phyloP scores from a whole-genome alignment of 2,113 vertebrate species.

The Hydrolagus affinis region DNA sequence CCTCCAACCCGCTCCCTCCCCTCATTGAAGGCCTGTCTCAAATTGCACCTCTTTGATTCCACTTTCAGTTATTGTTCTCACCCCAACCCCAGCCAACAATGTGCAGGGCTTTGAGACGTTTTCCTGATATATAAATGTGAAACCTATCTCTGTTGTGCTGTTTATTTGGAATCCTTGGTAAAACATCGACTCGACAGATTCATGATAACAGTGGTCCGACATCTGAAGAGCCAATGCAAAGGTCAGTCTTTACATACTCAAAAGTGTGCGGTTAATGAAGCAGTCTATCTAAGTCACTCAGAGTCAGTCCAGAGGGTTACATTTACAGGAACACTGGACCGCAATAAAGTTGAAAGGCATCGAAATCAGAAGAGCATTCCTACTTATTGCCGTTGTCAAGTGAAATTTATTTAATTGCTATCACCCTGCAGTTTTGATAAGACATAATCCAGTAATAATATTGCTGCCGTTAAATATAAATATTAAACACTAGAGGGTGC shows the following conservation, averaged over 20 bases:
- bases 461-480: conserved; percentile 35
- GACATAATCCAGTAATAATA: not conserved
- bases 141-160: too few relatives aligned
- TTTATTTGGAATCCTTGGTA: not conserved
- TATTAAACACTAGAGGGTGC: conserved; percentile 85
- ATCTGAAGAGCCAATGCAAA: not conserved
- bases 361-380: not conserved
- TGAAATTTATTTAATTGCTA: conserved; percentile 15
- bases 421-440: not conserved
- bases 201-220: conserved; percentile 18
- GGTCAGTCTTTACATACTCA: conserved; percentile 3
- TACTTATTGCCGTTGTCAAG: not conserved
- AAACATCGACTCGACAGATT: conserved; percentile 11
- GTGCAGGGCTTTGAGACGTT: too few relatives aligned
- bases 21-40: too few relatives aligned
- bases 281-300: not conserved
- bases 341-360: not conserved
- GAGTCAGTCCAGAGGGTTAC: not conserved
- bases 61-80: too few relatives aligned
- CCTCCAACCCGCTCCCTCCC: too few relatives aligned
- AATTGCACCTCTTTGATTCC: too few relatives aligned
- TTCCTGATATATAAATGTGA: too few relatives aligned
- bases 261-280: not conserved
- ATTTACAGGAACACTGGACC: not conserved
- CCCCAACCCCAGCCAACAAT: too few relatives aligned